phyloP scores from a whole-genome alignment of 2,797 vertebrate species.

The Dallia pectoralis region DNA sequence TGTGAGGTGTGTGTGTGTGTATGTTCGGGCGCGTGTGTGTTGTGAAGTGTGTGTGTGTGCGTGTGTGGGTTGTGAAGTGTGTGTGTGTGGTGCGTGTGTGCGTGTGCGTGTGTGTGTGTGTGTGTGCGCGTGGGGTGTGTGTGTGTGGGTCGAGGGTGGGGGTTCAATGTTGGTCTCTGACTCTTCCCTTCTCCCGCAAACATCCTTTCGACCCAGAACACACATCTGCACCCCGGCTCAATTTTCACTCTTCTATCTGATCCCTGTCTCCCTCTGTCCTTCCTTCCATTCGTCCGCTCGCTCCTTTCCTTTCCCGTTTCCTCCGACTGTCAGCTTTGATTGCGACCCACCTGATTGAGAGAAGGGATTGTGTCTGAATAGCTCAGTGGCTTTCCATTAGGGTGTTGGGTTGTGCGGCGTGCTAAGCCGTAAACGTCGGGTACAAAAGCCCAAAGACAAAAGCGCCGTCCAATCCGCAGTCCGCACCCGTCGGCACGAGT shows the following conservation, averaged over 20 bases:
- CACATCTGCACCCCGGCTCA: not conserved
- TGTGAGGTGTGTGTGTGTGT: not conserved
- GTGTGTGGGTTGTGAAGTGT: no score
- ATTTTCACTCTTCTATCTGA: not conserved
- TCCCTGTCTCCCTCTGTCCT: not conserved
- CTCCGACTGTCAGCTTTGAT: conserved; percentile 14
- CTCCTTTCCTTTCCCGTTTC: conserved; percentile 15
- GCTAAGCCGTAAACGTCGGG: not conserved
- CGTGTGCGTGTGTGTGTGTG: not conserved
- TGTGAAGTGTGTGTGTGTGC: not conserved
- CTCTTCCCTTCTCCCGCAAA: conserved; percentile 11
- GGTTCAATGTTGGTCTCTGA: not conserved
- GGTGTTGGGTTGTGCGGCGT: not conserved
- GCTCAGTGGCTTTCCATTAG: not conserved
- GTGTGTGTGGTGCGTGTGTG: not conserved
- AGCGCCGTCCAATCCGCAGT: not conserved
- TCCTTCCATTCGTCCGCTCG: not conserved
- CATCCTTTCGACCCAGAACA: conserved; percentile 27
- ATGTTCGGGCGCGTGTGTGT: not conserved
- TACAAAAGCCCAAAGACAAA: not conserved
- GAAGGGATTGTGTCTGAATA: conserved; percentile 15
- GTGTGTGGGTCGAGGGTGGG: no score
- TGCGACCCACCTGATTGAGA: conserved; percentile 19
- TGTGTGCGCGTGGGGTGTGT: not conserved
- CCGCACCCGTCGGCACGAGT: not conserved